Percentiles rank a stretch among this genome's conserved stretches.
Evolutionary conservation across 2,888 invertebrate genomes (phyloP).

Genomic region (Ophion costatus): DNA sequence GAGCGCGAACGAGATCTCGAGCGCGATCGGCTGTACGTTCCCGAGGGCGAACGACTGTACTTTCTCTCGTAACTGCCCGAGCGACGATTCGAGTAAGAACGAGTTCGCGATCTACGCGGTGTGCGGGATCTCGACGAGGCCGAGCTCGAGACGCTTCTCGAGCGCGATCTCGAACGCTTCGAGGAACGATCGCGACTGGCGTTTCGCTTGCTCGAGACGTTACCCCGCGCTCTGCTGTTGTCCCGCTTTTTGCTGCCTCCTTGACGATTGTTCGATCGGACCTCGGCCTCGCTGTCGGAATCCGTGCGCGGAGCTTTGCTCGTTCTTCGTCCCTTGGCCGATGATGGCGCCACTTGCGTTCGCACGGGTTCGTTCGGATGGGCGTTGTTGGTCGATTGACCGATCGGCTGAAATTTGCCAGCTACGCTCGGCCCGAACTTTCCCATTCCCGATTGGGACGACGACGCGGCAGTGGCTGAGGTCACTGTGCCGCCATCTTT

Average conservation of each 20-base stretch:
- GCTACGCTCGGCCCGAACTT: conserved; percentile 78
- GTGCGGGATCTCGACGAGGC: conserved; percentile 89
- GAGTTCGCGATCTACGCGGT: conserved; percentile 85
- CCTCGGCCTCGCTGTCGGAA: conserved; percentile 81
- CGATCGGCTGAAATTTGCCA: conserved; percentile 82
- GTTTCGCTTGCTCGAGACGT: conserved; percentile 67
- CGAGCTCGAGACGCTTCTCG: conserved; percentile 86
- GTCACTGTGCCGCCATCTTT: conserved; percentile 72
- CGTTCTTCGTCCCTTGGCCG: conserved; percentile 83
- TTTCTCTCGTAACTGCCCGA: conserved; percentile 82
- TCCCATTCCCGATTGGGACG: conserved; percentile 63
- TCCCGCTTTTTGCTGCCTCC: conserved; percentile 83
- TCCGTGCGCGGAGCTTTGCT: conserved; percentile 87
- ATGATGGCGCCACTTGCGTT: conserved; percentile 74
- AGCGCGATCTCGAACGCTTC: conserved; percentile 82
- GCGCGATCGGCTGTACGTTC: conserved; percentile 80
- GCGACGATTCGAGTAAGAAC: conserved; percentile 81
- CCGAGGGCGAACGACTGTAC: conserved; percentile 81
- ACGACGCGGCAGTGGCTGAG: conserved; percentile 24
- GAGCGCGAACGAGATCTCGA: conserved; percentile 86
- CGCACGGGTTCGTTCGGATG: conserved; percentile 79
- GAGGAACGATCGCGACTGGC: conserved; percentile 77
- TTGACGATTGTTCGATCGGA: conserved; percentile 74
- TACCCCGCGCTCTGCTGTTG: conserved; percentile 77
- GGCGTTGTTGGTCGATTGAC: conserved; percentile 76